Evolutionary conservation across 2,797 vertebrate genomes (phyloP), one percentile per base, ranked within the genome.

Genomic region (Pseudopleuronectes americanus): DNA sequence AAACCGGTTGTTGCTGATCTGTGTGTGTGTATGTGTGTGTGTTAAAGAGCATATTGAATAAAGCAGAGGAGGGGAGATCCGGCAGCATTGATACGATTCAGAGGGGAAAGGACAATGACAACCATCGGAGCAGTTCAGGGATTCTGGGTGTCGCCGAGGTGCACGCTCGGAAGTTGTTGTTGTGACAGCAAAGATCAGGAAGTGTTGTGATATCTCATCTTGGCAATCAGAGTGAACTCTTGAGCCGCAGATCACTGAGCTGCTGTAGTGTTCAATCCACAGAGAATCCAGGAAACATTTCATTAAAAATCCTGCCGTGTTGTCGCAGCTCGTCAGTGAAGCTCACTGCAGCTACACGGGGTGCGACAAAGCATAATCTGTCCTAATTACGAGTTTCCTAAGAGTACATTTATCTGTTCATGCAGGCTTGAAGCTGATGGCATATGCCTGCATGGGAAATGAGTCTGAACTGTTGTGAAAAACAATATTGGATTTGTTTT

Each of bases 71-170:
- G 51, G 51, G 38, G 24, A 49, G 53, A 69, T 57, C 16, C 14
- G 1, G 43, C 2, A 6, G 45, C 43, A 23, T 17, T 64, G 70
- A 71, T 67, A 67, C 59, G 62, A 76, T 72, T 82, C 72, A 73
- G 57, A 52, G 23, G 63, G 31, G 55, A 51, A 23, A 57, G 36
- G 59, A 36, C 1, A 49, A 84, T 71, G 62, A 77, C 73, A 77
- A 26, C 28, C 36, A 56, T 13, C 8, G 1, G 54, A 66, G 65
- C 68, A 58, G 24, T 66, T 79, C 36, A 31, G 65, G 57, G 45
- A 57, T 64, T 68, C 47, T 17, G 52, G 51, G 64, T 64, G 22
- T 51, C 8, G 8, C 45, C 38, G 57, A 66, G 45, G 41, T 47
- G 36, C 60, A 28, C 19, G 2, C 72, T 64, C 10, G 24, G 17